Base-by-base conservation (phyloP, 2,113 vertebrate species). In the Corythornis cristatus region DNA sequence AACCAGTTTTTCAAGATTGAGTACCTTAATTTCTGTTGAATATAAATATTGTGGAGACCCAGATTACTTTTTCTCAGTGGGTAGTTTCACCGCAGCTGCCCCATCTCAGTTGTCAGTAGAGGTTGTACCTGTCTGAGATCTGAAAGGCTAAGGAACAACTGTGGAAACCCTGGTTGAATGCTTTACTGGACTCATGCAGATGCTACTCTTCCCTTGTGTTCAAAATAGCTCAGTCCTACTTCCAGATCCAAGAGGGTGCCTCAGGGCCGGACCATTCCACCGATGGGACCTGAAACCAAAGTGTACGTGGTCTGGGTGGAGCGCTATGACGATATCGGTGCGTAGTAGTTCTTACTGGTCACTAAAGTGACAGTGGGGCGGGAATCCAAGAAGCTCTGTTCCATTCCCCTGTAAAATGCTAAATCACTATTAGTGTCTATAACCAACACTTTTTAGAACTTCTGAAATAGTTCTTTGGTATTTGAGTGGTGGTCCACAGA, bases 301-400 rank as follows among this genome's bases (percentile, higher is more conserved):
- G 99, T 99, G 78, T 98, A 99, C 42, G 98, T 99, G 61, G 99
- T 99, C 58, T 99, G 99, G 99, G 98, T 99, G 90, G 99, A 99
- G 62, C 98, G 99, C 91, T 99, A 98, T 26, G 99, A 99, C 96
- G 99, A 99, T 90, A 99, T 99, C 83, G 99, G 99, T 99, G 57
- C 0, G 94, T 95, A 28, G 29, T 64, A 15, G 45, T 57, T 58
- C 26, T 58, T 13, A 6, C 25, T 85, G 40, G 48, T 74, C 1
- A 0, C 53, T 83, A 0, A 72, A 78, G 45, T 58, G 53, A 45
- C 33, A 50, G 14, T 5, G 45, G 42, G n/a, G 18, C 42, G 61
- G 54, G 11, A 66, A 35, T 19, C 19, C 68, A 45, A 82, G 66
- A 37, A 71, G 3, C 9, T 37, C n/a, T 40, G 29, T 19, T 78